A percentile compares a stretch with the other conserved stretches of the same genome.
phyloP scores from a whole-genome alignment of 2,113 vertebrate genomes.

The Antennarius striatus region DNA sequence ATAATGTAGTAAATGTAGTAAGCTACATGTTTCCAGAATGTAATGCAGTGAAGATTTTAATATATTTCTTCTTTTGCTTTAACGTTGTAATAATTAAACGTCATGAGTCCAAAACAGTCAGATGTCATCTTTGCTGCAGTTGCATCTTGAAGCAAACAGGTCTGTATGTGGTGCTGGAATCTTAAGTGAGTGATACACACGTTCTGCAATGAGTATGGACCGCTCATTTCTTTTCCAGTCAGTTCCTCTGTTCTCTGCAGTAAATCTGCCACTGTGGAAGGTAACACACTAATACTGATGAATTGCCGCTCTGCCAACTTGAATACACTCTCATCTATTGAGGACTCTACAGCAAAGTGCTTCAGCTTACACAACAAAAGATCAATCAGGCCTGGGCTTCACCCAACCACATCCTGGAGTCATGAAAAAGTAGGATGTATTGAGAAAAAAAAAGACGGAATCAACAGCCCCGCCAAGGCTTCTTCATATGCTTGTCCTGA shows the following conservation, averaged over 20 bases:
- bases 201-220: slow-evolving; percentile 49
- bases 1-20: no score
- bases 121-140: neutral
- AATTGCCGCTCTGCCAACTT: slow-evolving; percentile 57
- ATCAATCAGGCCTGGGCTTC: slow-evolving; percentile 48
- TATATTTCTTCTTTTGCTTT: no score
- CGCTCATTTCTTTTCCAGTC: slow-evolving; percentile 66
- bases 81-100: no score
- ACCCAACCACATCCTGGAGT: slow-evolving; percentile 18
- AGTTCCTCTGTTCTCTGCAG: slow-evolving; percentile 37
- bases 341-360: slow-evolving; percentile 33
- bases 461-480: slow-evolving; percentile 37
- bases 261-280: slow-evolving; percentile 64
- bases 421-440: slow-evolving; percentile 30
- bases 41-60: no score
- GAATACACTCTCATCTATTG: slow-evolving; percentile 41
- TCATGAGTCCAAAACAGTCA: neutral
- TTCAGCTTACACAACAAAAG: slow-evolving; percentile 54
- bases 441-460: slow-evolving; percentile 47
- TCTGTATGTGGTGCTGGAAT: neutral
- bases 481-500: slow-evolving; percentile 28
- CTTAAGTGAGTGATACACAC: slow-evolving; percentile 48
- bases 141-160: no score
- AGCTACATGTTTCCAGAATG: no score
- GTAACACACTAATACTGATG: slow-evolving; percentile 66